Conservation (phyloP, 1,140 invertebrate species). For the Drosophila busckii region DNA sequence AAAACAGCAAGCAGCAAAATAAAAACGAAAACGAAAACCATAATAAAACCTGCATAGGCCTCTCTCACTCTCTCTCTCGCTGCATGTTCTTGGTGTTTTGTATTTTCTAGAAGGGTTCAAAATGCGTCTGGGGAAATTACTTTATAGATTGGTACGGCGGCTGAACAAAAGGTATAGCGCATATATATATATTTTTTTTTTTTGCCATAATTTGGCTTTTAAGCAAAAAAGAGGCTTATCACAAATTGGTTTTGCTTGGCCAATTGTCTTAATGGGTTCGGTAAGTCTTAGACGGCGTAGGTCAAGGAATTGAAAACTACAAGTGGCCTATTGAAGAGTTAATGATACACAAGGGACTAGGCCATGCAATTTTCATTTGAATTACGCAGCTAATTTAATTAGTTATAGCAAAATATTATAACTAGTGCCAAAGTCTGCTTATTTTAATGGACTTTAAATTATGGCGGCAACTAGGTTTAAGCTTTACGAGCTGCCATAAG, state of each 20-base stretch:
- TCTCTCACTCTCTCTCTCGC: constrained; percentile 43
- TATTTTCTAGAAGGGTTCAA: constrained; percentile 53
- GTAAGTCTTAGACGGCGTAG: background rate
- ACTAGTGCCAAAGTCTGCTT: no score
- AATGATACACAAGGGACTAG: no score
- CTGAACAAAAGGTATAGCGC: constrained; percentile 43
- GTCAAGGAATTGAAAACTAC: constrained; percentile 15
- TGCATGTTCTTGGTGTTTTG: constrained; percentile 15
- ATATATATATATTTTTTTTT: constrained; percentile 48
- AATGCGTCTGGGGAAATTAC: constrained; percentile 74
- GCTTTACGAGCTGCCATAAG: no score
- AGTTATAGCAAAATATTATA: no score
- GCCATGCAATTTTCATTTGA: no score
- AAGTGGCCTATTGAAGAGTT: constrained; percentile 5
- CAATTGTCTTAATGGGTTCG: constrained; percentile 74
- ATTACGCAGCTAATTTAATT: no score
- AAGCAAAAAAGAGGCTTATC: constrained; percentile 72
- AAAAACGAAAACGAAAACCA: constrained; percentile 12
- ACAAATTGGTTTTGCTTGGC: constrained; percentile 71
- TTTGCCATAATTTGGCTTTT: constrained; percentile 76
- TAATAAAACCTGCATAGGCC: constrained; percentile 18
- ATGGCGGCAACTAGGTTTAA: no score
- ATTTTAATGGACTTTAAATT: no score
- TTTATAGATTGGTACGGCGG: constrained; percentile 30
- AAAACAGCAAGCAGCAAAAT: constrained; percentile 30